phyloP scores from a whole-genome alignment of 2,888 invertebrate species.

The Drosophila kokeensis region DNA sequence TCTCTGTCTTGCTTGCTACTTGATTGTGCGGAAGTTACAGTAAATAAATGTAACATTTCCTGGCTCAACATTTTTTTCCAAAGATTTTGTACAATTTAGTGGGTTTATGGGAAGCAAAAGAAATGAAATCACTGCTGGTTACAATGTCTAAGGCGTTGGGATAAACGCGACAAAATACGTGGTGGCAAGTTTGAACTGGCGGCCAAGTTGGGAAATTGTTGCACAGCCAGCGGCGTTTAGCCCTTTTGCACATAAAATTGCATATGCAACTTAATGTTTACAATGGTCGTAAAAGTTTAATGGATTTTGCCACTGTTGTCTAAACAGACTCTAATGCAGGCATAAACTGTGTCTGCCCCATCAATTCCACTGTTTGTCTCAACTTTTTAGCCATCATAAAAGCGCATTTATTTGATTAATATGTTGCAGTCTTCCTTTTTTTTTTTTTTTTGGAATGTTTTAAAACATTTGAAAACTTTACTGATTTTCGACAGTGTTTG shows the following conservation, averaged over 20 bases:
- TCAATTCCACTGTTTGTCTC: constrained; percentile 10
- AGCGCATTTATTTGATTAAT: constrained; percentile 73
- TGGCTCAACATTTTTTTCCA: constrained; percentile 3
- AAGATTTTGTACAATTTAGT: constrained; percentile 20
- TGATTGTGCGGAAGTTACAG: constrained; percentile 16
- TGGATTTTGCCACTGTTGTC: constrained; percentile 64
- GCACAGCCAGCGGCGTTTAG: constrained; percentile 57
- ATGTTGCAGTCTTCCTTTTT: constrained; percentile 14
- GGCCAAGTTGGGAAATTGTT: constrained; percentile 64
- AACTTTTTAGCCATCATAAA: constrained; percentile 58
- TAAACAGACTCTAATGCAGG: constrained; percentile 13
- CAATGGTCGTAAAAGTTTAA: constrained; percentile 79
- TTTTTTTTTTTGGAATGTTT: constrained; percentile 27
- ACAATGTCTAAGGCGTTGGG: constrained; percentile 64
- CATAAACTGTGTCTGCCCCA: constrained; percentile 2
- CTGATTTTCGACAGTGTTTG: constrained; percentile 35
- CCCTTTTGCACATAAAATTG: constrained; percentile 71
- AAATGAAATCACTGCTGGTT: constrained; percentile 55
- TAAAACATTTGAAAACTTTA: constrained; percentile 49
- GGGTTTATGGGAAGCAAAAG: too few species aligned
- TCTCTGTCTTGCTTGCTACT: too few species aligned
- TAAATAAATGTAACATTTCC: constrained; percentile 47
- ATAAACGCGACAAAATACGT: constrained; percentile 37
- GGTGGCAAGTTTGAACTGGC: constrained; percentile 38
- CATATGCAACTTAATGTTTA: constrained; percentile 81